Percentiles rank a stretch among this genome's conserved stretches.
Conservation (phyloP, 2,113 vertebrate genomes). For the Oxygymnocypris stewartii region DNA sequence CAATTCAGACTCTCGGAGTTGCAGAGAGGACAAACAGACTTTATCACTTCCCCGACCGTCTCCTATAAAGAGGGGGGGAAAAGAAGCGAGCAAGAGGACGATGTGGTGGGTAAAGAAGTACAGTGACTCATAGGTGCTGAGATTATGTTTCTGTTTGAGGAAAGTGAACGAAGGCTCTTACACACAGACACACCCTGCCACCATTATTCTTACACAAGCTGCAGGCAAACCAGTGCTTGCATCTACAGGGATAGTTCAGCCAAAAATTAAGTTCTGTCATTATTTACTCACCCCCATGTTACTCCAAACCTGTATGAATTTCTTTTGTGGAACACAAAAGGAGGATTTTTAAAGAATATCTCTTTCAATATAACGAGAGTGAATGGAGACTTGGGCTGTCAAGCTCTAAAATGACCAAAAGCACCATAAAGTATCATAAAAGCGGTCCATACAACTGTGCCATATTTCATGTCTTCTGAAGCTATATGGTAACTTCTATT, state of each 20-base stretch:
- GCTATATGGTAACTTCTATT: background rate
- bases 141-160: constrained; percentile 56
- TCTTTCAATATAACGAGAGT: background rate
- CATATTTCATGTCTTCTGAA: constrained; percentile 11
- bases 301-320: background rate
- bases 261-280: constrained; percentile 13
- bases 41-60: background rate
- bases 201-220: constrained; percentile 41
- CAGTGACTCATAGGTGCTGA: constrained; percentile 52
- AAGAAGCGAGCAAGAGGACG: background rate
- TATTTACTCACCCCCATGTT: constrained; percentile 12
- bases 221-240: constrained; percentile 20
- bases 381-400: background rate
- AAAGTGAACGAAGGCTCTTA: constrained; percentile 47
- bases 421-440: background rate
- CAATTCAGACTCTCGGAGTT: background rate
- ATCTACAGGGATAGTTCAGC: background rate
- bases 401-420: background rate
- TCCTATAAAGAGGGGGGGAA: background rate
- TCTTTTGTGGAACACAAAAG: background rate
- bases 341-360: background rate
- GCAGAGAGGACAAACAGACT: background rate
- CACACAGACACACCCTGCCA: constrained; percentile 49
- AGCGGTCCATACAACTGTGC: background rate
- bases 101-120: constrained; percentile 45